Conservation (phyloP, 2,113 vertebrate species). For the Henicopernis longicauda region DNA sequence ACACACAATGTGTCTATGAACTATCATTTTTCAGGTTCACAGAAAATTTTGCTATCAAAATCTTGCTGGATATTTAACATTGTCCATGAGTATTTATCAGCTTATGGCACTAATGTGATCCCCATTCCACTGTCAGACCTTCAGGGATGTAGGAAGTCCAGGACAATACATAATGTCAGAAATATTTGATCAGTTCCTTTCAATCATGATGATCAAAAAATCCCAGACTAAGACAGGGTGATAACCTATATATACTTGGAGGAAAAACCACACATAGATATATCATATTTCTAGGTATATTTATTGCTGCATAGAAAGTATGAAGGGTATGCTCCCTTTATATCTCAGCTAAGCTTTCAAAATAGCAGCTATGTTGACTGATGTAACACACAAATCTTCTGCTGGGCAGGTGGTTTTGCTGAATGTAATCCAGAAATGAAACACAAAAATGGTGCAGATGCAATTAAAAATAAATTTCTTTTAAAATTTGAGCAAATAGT, state of each 20-base stretch:
- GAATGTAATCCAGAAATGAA: slow-evolving; percentile 14
- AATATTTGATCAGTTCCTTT: not conserved
- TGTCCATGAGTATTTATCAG: not conserved
- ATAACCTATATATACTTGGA: not conserved
- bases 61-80: not conserved
- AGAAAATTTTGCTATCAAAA: not conserved
- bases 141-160: not conserved
- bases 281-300: not conserved
- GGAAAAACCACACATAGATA: not conserved
- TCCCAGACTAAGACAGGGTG: not conserved
- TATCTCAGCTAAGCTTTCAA: not conserved
- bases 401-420: not conserved
- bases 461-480: not conserved
- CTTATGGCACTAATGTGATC: not conserved
- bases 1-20: not conserved
- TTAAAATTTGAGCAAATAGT: not conserved
- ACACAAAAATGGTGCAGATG: not conserved
- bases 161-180: not conserved
- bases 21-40: not conserved
- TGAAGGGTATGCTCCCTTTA: not conserved
- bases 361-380: slow-evolving; percentile 25
- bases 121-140: not conserved
- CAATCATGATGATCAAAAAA: not conserved
- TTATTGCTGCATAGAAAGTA: not conserved
- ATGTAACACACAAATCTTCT: not conserved